Evolutionary conservation across 2,797 vertebrate genomes (phyloP), one percentile per base, ranked within the genome.

Genomic region (Spinibarbus caldwelli): DNA sequence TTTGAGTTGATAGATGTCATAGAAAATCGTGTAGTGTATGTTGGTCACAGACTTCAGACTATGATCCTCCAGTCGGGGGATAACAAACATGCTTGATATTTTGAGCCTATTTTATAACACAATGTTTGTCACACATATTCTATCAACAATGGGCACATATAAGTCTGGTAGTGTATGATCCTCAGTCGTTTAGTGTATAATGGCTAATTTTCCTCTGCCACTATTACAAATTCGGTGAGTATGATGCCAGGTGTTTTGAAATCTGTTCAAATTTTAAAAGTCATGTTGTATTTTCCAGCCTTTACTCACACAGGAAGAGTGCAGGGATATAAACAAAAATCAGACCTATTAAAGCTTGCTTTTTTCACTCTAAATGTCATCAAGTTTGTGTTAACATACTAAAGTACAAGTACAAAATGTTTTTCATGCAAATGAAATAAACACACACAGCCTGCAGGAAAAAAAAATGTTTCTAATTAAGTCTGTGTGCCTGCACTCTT

Each of bases 361-460:
- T 34, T 47, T 6, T 17, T 36, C 1, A 47, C 23, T 14, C 17
- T 0, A n/a, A 45, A 36, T 17, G 70, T 62, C 52, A 43, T n/a
- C 0, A 57, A 31, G 77, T 47, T 31, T 34, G 29, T 10, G 6
- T 21, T 76, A 49, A 49, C 21, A 49, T 2, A 9, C 15, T 73
- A 26, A 83, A 83, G 21, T 57, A 14, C 3, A 38, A 62, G 70
- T 19, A 66, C 57, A 75, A 66, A 49, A 49, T 66, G 71, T 75
- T 17, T 68, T 52, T 38, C 19, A 45, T 62, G 41, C 70, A 64
- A 75, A 75, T 64, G 21, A 75, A 83, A 66, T 83, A 62, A 49
- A 82, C 19, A 19, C 12, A 19, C 12, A 67, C 62, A 82, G 41
- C 41, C 57, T 38, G 41, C n/a, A 49, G 68, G 10, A 1, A 41